Conservation (phyloP, 1,140 invertebrate genomes). For the Formica selysi region DNA sequence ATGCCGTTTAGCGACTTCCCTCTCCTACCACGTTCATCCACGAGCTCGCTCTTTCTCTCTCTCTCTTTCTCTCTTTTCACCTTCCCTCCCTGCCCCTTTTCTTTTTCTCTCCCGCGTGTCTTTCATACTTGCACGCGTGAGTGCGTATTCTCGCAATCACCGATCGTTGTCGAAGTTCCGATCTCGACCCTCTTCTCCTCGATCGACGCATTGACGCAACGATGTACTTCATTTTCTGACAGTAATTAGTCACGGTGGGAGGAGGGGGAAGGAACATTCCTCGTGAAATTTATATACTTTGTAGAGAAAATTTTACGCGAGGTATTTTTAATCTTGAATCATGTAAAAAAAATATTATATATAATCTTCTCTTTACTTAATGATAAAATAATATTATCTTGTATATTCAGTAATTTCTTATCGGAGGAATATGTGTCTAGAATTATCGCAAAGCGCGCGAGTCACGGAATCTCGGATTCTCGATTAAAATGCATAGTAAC, state of each 20-base stretch:
- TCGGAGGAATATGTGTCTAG: neutral
- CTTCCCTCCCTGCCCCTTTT: slow-evolving; percentile 44
- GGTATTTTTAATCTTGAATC: neutral
- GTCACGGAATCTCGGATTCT: neutral
- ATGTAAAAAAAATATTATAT: neutral
- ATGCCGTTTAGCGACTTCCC: slow-evolving; percentile 85
- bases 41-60: slow-evolving; percentile 22
- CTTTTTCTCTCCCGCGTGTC: slow-evolving; percentile 60
- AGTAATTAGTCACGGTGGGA: slow-evolving; percentile 17
- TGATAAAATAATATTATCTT: neutral
- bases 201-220: neutral
- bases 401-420: neutral
- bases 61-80: slow-evolving; percentile 58
- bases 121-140: slow-evolving; percentile 64
- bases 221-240: slow-evolving; percentile 4
- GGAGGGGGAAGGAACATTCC: neutral
- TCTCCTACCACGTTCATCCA: slow-evolving; percentile 77
- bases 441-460: neutral
- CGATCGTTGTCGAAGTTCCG: slow-evolving; percentile 66
- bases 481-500: neutral
- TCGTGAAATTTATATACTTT: neutral
- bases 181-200: slow-evolving; percentile 14
- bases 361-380: neutral
- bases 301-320: neutral
- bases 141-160: slow-evolving; percentile 59